Evolutionary conservation across 2,797 vertebrate genomes (phyloP).

Genomic region (Ataeniobius toweri): DNA sequence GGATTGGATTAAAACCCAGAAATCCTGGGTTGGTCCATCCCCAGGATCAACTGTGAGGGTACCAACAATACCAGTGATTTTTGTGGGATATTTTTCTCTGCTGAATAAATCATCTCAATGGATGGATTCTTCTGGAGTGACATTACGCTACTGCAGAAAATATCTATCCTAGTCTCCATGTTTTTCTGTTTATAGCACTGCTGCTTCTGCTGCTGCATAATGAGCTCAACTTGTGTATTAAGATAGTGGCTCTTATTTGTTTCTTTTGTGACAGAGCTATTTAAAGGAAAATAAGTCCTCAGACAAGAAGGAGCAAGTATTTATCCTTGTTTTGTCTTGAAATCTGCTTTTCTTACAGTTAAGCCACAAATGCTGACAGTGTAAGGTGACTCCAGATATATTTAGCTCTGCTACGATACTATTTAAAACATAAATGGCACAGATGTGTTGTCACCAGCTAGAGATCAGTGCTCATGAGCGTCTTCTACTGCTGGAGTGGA

Average conservation of each 20-base stretch:
- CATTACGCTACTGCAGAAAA: too few relatives aligned
- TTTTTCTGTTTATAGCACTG: too few relatives aligned
- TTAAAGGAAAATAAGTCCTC: not conserved
- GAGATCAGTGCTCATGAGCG: constrained; percentile 3
- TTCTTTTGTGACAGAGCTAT: not conserved
- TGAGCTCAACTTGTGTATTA: too few relatives aligned
- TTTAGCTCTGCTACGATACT: constrained; percentile 3
- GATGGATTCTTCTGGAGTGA: too few relatives aligned
- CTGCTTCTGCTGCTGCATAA: too few relatives aligned
- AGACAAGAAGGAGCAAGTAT: not conserved
- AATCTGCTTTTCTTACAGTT: not conserved
- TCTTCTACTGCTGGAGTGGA: not conserved
- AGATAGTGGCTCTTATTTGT: not conserved
- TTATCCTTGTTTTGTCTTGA: not conserved
- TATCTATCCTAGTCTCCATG: too few relatives aligned
- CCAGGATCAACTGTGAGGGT: too few relatives aligned
- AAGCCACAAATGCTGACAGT: constrained; percentile 16
- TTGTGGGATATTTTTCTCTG: too few relatives aligned
- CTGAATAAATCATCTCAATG: too few relatives aligned
- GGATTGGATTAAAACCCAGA: too few relatives aligned
- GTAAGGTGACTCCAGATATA: constrained; percentile 24
- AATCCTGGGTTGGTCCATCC: too few relatives aligned
- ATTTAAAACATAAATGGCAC: constrained; percentile 37
- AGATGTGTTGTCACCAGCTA: constrained; percentile 6
- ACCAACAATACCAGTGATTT: too few relatives aligned